Base-by-base conservation (phyloP, 2,113 vertebrate species). In the Tetrao urogallus region DNA sequence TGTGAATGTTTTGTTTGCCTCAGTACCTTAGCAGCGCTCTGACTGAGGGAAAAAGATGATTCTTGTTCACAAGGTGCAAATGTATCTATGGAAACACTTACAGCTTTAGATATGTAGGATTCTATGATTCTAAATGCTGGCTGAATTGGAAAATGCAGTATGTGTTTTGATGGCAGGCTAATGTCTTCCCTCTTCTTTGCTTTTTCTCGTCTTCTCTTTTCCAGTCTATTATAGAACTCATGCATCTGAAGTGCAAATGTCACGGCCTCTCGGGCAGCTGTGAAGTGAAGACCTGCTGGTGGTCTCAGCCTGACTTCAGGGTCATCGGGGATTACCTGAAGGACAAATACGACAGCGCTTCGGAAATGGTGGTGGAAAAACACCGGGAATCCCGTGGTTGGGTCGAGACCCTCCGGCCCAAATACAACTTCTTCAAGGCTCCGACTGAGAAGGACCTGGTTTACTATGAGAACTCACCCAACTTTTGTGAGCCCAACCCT, bases 251-350 rank as follows among this genome's bases (percentile, higher is more conserved):
- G 87, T 98, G 98, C 90, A 98, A 98, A 84, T 98, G 98, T 47
- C 98, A 98, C 1, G 98, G 98, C 38, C 95, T 98, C 63, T 98
- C 98, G 0, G 98, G 98, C 57, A 98, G 98, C 97, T 98, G 98
- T 1, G 98, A 98, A 58, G 98, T 98, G 74, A 98, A 98, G 95
- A 98, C 98, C 8, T 98, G 98, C 91, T 98, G 98, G 98, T 98
- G 98, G 98, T 98, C 98, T 12, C 98, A 98, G 91, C 98, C 98
- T 0, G 98, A 98, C 93, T 98, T 98, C 95, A 97, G 98, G 40
- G 96, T 97, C 83, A 97, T 98, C 1, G 98, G 98, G 1, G 98
- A 98, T 96, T 98, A 98, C 93, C 97, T 98, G 78, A 98, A 98
- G 92, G 98, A 98, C 96, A 98, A 98, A 81, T 98, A 98, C 1